Conservation (phyloP, 2,888 invertebrate species). For the Macrophya annulata region DNA sequence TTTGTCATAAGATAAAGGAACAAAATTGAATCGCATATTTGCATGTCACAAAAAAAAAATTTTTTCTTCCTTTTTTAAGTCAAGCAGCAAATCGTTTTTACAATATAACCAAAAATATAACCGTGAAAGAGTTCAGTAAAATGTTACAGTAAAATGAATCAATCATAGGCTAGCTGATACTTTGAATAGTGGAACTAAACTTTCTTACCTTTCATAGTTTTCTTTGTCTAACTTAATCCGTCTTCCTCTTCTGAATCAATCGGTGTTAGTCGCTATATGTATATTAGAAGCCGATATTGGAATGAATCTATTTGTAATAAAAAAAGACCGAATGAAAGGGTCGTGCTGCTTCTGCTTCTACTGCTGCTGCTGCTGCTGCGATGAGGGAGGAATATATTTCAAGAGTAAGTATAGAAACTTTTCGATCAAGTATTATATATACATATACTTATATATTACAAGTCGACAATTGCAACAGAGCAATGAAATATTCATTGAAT, state of each 20-base stretch:
- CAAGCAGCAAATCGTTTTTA: not conserved
- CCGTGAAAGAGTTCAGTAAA: no score
- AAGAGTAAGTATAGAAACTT: slow-evolving; percentile 15
- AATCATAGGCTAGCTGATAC: not conserved
- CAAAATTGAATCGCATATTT: not conserved
- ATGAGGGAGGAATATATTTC: not conserved
- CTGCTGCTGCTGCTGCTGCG: not conserved
- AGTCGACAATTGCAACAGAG: not conserved
- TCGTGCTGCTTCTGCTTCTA: not conserved
- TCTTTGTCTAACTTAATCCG: not conserved
- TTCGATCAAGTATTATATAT: not conserved
- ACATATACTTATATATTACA: not conserved
- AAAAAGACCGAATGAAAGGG: not conserved
- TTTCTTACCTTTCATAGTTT: not conserved
- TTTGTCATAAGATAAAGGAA: not conserved
- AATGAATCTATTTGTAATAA: not conserved
- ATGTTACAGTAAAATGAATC: not conserved
- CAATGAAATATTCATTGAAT: slow-evolving; percentile 41
- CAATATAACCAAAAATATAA: not conserved
- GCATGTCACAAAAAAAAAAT: not conserved
- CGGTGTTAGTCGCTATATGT: not conserved
- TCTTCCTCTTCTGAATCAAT: not conserved
- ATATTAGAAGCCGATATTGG: not conserved
- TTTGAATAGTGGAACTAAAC: not conserved
- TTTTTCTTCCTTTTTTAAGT: not conserved